These are phyloP conservation scores for Trididemnum clinides DNA, from an alignment of 23 tunicate species.

Conservation along the genomic window DNA sequence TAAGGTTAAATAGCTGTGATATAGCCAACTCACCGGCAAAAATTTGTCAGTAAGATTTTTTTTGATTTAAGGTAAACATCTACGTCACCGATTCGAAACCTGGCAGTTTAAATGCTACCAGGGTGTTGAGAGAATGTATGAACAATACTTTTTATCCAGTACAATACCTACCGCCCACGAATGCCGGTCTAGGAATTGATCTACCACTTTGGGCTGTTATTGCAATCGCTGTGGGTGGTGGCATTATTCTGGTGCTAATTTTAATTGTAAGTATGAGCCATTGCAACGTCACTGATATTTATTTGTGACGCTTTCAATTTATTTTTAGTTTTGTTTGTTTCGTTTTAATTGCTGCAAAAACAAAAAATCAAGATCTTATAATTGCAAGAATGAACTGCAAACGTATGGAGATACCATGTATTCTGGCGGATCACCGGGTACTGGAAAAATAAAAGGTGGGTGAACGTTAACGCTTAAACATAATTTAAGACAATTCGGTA, in stretches of 20 bases:
- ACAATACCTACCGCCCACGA: not conserved
- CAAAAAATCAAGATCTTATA: not conserved
- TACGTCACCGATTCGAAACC: conserved; percentile 51
- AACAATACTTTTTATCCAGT: conserved; percentile 66
- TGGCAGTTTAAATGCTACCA: conserved; percentile 37
- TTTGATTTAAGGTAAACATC: conserved; percentile 53
- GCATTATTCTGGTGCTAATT: not conserved
- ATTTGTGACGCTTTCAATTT: too few species aligned
- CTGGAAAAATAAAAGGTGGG: too few species aligned
- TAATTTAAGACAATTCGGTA: too few species aligned
- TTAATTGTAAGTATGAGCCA: too few species aligned
- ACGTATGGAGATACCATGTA: not conserved
- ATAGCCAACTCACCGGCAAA: too few species aligned
- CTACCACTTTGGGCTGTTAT: not conserved
- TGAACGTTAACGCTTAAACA: too few species aligned
- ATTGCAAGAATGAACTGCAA: not conserved
- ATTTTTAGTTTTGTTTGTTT: not conserved
- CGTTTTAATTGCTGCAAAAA: not conserved
- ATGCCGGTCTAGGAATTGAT: not conserved
- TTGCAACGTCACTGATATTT: too few species aligned
- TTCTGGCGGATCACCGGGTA: not conserved
- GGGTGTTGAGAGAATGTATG: conserved; percentile 61
- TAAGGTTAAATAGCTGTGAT: too few species aligned
- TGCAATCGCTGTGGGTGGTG: not conserved
- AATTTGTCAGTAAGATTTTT: too few species aligned